These are phyloP conservation scores for Kryptolebias marmoratus DNA, from an alignment of 2,113 vertebrate genomes.

Conservation along the genomic window DNA sequence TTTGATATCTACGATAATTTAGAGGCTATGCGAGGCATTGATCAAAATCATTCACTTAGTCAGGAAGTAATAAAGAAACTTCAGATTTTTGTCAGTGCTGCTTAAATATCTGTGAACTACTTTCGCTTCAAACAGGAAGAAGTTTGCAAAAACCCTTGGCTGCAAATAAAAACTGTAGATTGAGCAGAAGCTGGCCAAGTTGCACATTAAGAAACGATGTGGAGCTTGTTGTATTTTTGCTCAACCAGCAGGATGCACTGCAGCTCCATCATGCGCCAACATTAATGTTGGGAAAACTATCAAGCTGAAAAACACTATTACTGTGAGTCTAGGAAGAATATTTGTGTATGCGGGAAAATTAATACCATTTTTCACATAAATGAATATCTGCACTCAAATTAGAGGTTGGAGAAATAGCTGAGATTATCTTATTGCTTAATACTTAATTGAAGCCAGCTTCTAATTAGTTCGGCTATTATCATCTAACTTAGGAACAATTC, in stretches of 20 bases:
- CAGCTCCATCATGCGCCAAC: constrained; percentile 53
- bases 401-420: constrained; percentile 70
- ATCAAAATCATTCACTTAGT: constrained; percentile 24
- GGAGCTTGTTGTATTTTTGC: constrained; percentile 58
- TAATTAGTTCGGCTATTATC: constrained; percentile 77
- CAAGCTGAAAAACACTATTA: constrained; percentile 51
- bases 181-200: constrained; percentile 30
- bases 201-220: background rate
- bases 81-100: constrained; percentile 22
- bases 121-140: constrained; percentile 27
- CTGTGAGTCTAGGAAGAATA: constrained; percentile 58
- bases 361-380: constrained; percentile 76
- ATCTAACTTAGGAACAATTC: constrained; percentile 68
- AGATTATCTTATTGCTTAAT: constrained; percentile 76
- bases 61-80: constrained; percentile 1
- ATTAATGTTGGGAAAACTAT: constrained; percentile 39
- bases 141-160: constrained; percentile 35
- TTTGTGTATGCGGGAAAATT: constrained; percentile 71
- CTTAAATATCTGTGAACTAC: constrained; percentile 24
- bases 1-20: constrained; percentile 33
- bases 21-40: constrained; percentile 19
- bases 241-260: constrained; percentile 75
- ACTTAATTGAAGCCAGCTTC: constrained; percentile 75
- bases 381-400: constrained; percentile 75
- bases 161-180: constrained; percentile 27